These are phyloP conservation scores for Nebria salina DNA, from an alignment of 2,888 invertebrate species.

Conservation along the genomic window DNA sequence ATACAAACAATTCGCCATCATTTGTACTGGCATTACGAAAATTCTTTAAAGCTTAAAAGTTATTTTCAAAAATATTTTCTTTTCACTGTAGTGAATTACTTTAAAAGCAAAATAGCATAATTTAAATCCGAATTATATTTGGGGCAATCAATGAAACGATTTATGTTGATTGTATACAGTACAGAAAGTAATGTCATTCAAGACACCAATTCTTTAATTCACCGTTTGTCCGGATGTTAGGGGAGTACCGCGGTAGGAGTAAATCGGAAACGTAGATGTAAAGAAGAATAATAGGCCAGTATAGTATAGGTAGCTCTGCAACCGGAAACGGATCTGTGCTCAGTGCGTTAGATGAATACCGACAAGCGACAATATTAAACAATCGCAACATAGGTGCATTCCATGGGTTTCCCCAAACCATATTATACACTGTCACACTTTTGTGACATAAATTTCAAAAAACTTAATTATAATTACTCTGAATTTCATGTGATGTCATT, in stretches of 20 bases:
- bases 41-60: too few species aligned
- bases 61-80: too few species aligned
- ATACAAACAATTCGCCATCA: constrained; percentile 28
- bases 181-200: background rate
- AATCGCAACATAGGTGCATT: background rate
- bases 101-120: too few species aligned
- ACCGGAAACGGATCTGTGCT: constrained; percentile 15
- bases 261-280: background rate
- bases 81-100: too few species aligned
- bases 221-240: background rate
- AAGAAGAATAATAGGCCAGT: background rate
- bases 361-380: background rate
- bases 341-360: constrained; percentile 13
- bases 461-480: background rate
- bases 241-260: background rate
- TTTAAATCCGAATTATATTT: too few species aligned
- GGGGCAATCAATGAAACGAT: too few species aligned
- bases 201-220: background rate
- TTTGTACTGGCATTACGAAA: background rate
- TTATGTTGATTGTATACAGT: too few species aligned
- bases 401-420: background rate
- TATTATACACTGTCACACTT: background rate
- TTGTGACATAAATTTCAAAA: background rate
- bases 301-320: background rate
- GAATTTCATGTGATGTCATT: background rate